phyloP scores from a whole-genome alignment of 2,113 vertebrate genomes.

The Donacobius atricapilla region DNA sequence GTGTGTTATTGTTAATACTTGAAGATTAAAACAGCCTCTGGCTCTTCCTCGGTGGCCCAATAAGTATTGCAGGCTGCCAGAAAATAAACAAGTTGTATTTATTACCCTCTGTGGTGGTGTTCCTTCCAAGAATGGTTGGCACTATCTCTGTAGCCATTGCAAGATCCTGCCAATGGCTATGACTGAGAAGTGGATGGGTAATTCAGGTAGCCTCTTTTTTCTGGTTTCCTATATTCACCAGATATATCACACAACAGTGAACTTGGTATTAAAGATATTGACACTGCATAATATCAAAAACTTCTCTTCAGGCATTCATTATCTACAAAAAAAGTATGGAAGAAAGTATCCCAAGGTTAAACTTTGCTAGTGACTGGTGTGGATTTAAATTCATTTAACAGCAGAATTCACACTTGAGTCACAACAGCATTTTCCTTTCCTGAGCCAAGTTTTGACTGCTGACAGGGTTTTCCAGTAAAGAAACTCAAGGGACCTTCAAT shows the following conservation, averaged over 20 bases:
- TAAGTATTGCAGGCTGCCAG: neutral
- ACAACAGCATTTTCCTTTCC: neutral
- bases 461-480: conserved; percentile 5
- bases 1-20: conserved; percentile 28
- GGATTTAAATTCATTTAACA: neutral
- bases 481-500: neutral
- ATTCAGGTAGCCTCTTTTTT: neutral
- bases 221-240: neutral
- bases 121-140: conserved; percentile 36
- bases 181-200: neutral
- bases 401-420: neutral
- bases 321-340: neutral
- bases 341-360: neutral
- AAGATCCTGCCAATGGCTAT: neutral
- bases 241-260: neutral
- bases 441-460: neutral
- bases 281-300: neutral
- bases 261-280: neutral
- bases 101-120: conserved; percentile 19
- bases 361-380: neutral
- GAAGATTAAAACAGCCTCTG: conserved; percentile 12
- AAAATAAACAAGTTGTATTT: conserved; percentile 24
- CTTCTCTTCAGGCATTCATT: neutral
- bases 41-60: neutral
- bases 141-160: neutral